These are phyloP conservation scores for Melanostoma mellinum DNA, from an alignment of 2,888 invertebrate species.

Conservation along the genomic window DNA sequence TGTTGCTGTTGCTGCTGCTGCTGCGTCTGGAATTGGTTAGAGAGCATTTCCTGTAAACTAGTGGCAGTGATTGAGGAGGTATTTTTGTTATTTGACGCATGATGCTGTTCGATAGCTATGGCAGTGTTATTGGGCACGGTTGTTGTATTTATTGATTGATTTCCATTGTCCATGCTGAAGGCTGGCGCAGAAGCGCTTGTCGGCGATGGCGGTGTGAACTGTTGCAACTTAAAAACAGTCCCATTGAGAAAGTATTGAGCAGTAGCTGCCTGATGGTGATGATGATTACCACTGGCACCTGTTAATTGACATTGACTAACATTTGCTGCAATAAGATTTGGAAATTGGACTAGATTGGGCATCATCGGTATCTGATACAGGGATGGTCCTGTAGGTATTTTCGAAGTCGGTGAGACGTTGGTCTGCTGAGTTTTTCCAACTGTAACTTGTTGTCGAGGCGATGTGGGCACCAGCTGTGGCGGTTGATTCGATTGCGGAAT, in stretches of 20 bases:
- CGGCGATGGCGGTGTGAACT: slow-evolving; percentile 41
- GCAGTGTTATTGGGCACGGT: slow-evolving; percentile 39
- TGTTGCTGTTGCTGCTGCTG: slow-evolving; percentile 79
- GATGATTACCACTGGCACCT: slow-evolving; percentile 74
- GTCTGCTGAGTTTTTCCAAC: slow-evolving; percentile 43
- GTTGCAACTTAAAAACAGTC: slow-evolving; percentile 81
- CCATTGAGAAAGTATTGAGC: slow-evolving; percentile 81
- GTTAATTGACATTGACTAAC: slow-evolving; percentile 75
- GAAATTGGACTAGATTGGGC: slow-evolving; percentile 86
- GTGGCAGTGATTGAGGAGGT: slow-evolving; percentile 75
- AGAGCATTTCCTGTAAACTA: slow-evolving; percentile 78
- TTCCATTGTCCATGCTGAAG: slow-evolving; percentile 57
- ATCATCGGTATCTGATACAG: slow-evolving; percentile 85
- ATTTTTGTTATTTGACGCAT: slow-evolving; percentile 53
- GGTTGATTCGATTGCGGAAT: slow-evolving; percentile 82
- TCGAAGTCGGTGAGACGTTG: slow-evolving; percentile 54
- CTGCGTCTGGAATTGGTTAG: slow-evolving; percentile 75
- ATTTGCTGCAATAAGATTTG: slow-evolving; percentile 84
- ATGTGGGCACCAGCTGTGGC: slow-evolving; percentile 64
- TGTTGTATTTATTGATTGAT: slow-evolving; percentile 57
- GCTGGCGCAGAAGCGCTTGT: slow-evolving; percentile 23
- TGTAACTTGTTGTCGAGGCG: slow-evolving; percentile 77
- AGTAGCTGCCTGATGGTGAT: slow-evolving; percentile 76
- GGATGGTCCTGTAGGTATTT: slow-evolving; percentile 77
- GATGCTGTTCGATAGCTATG: slow-evolving; percentile 50